A percentile compares a stretch with the other conserved stretches of the same genome.
These are phyloP conservation scores for Sinosuthora webbiana DNA, from an alignment of 2,113 vertebrate species.

Conservation along the genomic window DNA sequence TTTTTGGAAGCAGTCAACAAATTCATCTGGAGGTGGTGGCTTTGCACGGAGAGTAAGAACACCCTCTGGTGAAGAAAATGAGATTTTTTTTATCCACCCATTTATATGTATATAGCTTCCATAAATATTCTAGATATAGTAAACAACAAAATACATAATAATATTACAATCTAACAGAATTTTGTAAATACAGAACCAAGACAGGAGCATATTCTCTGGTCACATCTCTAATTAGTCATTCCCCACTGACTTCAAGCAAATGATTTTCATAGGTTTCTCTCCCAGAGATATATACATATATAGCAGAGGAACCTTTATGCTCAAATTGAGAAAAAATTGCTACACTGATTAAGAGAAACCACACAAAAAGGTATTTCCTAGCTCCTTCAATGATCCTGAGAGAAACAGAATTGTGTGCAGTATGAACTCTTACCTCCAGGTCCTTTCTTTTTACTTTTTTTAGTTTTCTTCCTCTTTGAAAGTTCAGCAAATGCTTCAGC, in stretches of 20 bases:
- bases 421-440: conserved; percentile 83
- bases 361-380: background rate
- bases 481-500: conserved; percentile 92
- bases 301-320: background rate
- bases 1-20: conserved; percentile 94
- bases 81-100: background rate
- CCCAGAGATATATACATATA: background rate
- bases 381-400: background rate
- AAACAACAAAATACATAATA: background rate
- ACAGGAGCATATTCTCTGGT: background rate
- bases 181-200: background rate
- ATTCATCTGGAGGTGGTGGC: conserved; percentile 87
- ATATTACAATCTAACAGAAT: background rate
- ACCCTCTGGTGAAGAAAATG: conserved; percentile 83
- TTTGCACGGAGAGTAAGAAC: conserved; percentile 92
- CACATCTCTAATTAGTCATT: background rate
- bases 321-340: background rate
- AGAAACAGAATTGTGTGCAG: background rate
- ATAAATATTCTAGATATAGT: background rate
- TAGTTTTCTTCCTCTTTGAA: conserved; percentile 87
- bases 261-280: background rate
- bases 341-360: background rate
- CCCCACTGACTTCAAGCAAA: background rate
- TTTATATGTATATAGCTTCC: background rate
- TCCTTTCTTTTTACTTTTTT: conserved; percentile 89